Evolutionary conservation across 2,888 invertebrate species (phyloP), one percentile per base, ranked within the genome.

Genomic region (Thumatha senex): DNA sequence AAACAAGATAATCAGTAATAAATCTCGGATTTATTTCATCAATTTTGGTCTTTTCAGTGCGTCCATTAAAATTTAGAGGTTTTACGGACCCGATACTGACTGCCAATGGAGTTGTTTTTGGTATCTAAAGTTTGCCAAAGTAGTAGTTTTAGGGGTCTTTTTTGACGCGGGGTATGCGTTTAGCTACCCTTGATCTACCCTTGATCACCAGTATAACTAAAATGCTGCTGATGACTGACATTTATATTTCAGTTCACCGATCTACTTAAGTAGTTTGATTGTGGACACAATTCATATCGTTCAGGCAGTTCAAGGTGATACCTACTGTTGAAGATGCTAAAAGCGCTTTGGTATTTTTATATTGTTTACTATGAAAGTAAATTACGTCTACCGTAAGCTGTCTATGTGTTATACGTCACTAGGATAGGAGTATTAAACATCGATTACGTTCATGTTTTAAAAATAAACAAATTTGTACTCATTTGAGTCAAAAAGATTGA

Each of bases 1-100:
- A 8, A 89, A 89, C 66, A 44, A 44, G 24, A 24, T 18, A 4
- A 12, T 24, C 1, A 10, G 2, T 24, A 18, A 7, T 18, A 1
- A 12, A 9, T 18, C 5, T 2, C 1, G 14, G 15, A 2, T 31
- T 14, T 14, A 31, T 31, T 41, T 8, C 3, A 2, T 5, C 18
- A n/a, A 24, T 24, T 24, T 24, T 24, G 5, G 18, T 4, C 18
- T 24, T 5, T 24, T 24, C n/a, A n/a, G 18, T 24, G 18, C 18
- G 18, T 24, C n/a, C n/a, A n/a, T n/a, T n/a, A n/a, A n/a, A n/a
- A n/a, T n/a, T n/a, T n/a, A n/a, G n/a, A n/a, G n/a, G n/a, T n/a
- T n/a, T n/a, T n/a, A n/a, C n/a, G n/a, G n/a, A n/a, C n/a, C n/a
- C n/a, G n/a, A n/a, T n/a, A n/a, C n/a, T n/a, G n/a, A n/a, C n/a